Base-by-base conservation (phyloP, 2,888 invertebrate genomes). In the Asteroscopus sphinx region DNA sequence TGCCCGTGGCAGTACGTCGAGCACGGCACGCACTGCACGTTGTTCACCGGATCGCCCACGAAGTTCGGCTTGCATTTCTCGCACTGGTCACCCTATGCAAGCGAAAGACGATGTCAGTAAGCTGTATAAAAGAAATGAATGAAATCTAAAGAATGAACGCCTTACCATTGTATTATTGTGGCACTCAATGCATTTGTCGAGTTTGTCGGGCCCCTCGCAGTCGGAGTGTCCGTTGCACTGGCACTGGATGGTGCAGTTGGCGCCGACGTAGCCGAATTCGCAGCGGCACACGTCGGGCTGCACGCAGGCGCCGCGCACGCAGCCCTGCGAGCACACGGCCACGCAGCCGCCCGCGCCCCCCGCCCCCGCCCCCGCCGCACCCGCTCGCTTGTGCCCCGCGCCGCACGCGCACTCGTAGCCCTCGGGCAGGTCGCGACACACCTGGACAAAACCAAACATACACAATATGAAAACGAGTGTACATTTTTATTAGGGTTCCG, bases 201-300 rank as follows among this genome's bases (percentile, higher is more conserved):
- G 95, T 79, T 96, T 96, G 83, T 98, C 97, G 6, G 98, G 98
- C 0, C 98, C 98, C 78, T 96, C 96, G 86, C 99, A 99, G 86
- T 98, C 96, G 55, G 98, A 97, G 91, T 99, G 98, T 0, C 98
- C 98, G 86, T 99, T 98, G 87, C 99, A 99, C 86, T 98, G 96
- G 86, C 99, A 99, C 89, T 98, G 97, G 65, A 97, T 97, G 76
- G 97, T 97, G 88, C 99, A 99, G 93, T 98, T 98, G 73, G 97
- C 96, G 49, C 99, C 99, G 17, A 99, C 98, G 89, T 97, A 99
- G 55, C 99, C 99, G 92, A 99, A 99, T 92, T 98, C 97, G 85
- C 99, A 99, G 65, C 96, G 95, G 82, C 99, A 98, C 58, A 96
- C 95, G 82, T 98, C 96, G 46, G 98, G 98, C 78, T 97, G 96